phyloP scores from a whole-genome alignment of 37 sponge, comb jelly and placozoan species.

The Diacarnus erythraeanus region DNA sequence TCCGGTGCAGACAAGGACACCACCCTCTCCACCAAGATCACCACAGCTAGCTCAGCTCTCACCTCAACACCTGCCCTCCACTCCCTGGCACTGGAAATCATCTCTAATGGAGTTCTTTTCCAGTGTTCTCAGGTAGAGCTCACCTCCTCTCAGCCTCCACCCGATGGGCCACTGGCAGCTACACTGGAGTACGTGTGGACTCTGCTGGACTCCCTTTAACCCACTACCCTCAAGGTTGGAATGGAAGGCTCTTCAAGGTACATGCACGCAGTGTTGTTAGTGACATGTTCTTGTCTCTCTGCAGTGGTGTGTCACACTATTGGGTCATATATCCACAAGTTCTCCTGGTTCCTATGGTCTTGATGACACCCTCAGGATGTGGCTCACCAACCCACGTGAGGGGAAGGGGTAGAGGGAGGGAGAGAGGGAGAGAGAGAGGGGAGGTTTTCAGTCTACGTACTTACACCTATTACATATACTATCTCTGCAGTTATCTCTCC shows the following conservation, averaged over 20 bases:
- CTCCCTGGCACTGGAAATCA: constrained; percentile 45
- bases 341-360: background rate
- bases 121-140: constrained; percentile 1
- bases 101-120: constrained; percentile 25
- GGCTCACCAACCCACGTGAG: constrained; percentile 23
- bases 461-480: background rate
- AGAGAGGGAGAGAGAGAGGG: too few species aligned
- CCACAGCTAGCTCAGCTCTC: constrained; percentile 10
- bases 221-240: constrained; percentile 30
- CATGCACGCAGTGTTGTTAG: too few species aligned
- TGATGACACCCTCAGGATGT: constrained; percentile 14
- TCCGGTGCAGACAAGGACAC: background rate
- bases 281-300: too few species aligned
- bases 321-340: constrained; percentile 1
- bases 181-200: background rate
- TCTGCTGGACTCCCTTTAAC: constrained; percentile 11
- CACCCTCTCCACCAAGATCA: constrained; percentile 22
- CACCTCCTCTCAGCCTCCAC: background rate
- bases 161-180: constrained; percentile 8
- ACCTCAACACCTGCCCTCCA: constrained; percentile 33
- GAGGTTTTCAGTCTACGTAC: background rate
- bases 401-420: too few species aligned
- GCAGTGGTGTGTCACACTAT: constrained; percentile 18
- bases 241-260: constrained; percentile 24
- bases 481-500: constrained; percentile 6